Percentiles rank a stretch among this genome's conserved stretches.
phyloP scores from a whole-genome alignment of 2,113 vertebrate species.

The Brevimyrus niger region DNA sequence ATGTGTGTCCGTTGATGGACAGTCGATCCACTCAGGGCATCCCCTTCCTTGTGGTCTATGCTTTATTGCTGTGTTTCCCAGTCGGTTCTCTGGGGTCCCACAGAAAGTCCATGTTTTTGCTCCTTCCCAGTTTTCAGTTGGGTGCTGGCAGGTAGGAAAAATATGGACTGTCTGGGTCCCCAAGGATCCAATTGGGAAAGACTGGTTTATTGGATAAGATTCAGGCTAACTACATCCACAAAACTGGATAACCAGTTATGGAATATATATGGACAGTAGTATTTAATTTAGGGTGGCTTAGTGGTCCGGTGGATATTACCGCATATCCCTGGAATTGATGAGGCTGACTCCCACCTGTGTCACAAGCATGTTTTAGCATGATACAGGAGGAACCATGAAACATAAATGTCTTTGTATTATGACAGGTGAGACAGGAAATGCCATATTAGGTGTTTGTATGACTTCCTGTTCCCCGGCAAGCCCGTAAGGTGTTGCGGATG shows the following conservation, averaged over 20 bases:
- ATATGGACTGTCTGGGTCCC: not conserved
- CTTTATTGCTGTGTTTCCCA: not conserved
- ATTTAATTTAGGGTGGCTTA: not conserved
- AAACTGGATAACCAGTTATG: not conserved
- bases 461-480: not conserved
- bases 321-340: not conserved
- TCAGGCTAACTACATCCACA: not conserved
- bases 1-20: not conserved
- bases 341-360: not conserved
- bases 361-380: not conserved
- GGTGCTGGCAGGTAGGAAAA: not conserved
- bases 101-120: not conserved
- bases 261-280: not conserved
- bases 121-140: not conserved
- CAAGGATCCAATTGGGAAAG: not conserved
- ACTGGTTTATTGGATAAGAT: not conserved
- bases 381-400: not conserved
- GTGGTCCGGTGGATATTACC: not conserved
- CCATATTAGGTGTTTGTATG: not conserved
- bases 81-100: not conserved
- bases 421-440: not conserved
- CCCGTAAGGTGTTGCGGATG: not conserved
- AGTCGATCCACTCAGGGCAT: not conserved
- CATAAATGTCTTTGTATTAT: not conserved
- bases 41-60: not conserved